Conservation (phyloP, 2,888 invertebrate genomes). For the Brachyptera risi region DNA sequence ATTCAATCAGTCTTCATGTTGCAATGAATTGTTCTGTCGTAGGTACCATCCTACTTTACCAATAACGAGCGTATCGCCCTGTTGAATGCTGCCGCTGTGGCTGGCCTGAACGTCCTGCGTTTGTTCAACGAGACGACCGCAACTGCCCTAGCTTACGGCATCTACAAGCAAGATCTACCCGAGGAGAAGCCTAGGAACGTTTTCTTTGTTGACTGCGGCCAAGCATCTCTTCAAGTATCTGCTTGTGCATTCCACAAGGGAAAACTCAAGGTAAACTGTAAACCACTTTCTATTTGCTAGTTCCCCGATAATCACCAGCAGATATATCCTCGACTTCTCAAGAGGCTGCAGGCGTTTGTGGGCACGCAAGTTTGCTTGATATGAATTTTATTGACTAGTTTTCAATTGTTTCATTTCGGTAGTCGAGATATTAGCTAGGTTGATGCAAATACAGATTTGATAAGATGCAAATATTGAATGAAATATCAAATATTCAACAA, state of each 20-base stretch:
- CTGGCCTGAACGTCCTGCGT: conserved; percentile 90
- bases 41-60: conserved; percentile 87
- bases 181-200: conserved; percentile 90
- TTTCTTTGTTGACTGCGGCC: conserved; percentile 95
- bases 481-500: too few relatives aligned
- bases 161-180: conserved; percentile 96
- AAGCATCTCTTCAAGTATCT: conserved; percentile 85
- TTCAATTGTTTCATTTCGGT: too few relatives aligned
- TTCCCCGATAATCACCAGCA: too few relatives aligned
- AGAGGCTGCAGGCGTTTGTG: too few relatives aligned
- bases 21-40: too few relatives aligned
- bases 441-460: too few relatives aligned
- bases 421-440: too few relatives aligned
- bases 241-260: conserved; percentile 93
- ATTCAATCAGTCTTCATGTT: background rate
- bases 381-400: too few relatives aligned
- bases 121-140: conserved; percentile 97
- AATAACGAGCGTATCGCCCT: conserved; percentile 91
- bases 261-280: conserved; percentile 70
- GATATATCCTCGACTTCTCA: too few relatives aligned
- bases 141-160: conserved; percentile 93
- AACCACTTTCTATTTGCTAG: too few relatives aligned
- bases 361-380: too few relatives aligned
- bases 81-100: conserved; percentile 85
- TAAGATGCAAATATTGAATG: too few relatives aligned